Conservation (phyloP, 1,140 invertebrate genomes). For the Monomorium pharaonis region DNA sequence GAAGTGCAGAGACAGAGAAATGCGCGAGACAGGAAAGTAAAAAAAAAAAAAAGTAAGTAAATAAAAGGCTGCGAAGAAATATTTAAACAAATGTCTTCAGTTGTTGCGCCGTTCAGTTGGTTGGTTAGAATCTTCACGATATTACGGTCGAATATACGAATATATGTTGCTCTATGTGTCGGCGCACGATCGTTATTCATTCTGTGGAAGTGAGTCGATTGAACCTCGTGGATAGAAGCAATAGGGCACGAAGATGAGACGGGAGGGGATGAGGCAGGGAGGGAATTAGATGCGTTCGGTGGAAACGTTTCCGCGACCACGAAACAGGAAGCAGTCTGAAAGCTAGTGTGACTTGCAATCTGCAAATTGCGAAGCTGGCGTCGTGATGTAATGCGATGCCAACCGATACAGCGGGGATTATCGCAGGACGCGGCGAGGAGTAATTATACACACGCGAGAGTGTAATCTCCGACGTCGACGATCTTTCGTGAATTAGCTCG, state of each 20-base stretch:
- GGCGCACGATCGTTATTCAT: conserved; percentile 9
- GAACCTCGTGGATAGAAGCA: not conserved
- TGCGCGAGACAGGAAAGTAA: not conserved
- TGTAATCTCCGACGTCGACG: not conserved
- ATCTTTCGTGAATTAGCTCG: not conserved
- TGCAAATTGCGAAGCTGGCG: conserved; percentile 27
- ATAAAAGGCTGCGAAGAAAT: not conserved
- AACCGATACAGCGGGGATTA: not conserved
- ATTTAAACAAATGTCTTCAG: not conserved
- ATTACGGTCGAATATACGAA: not conserved
- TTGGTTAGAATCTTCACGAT: not conserved
- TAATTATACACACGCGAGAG: conserved; percentile 6
- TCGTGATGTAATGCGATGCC: not conserved
- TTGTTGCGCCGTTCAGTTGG: not conserved
- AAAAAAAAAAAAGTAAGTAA: too few relatives aligned
- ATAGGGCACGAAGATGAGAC: not conserved
- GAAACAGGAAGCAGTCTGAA: conserved; percentile 20
- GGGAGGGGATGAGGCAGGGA: not conserved
- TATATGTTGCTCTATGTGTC: not conserved
- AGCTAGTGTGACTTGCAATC: conserved; percentile 50
- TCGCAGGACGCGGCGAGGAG: not conserved
- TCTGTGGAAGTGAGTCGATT: conserved; percentile 12
- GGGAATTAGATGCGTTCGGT: conserved; percentile 11
- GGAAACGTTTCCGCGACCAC: conserved; percentile 9
- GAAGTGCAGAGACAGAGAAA: not conserved